Base-by-base conservation (phyloP, 2,113 vertebrate species). In the Diglossa brunneiventris region DNA sequence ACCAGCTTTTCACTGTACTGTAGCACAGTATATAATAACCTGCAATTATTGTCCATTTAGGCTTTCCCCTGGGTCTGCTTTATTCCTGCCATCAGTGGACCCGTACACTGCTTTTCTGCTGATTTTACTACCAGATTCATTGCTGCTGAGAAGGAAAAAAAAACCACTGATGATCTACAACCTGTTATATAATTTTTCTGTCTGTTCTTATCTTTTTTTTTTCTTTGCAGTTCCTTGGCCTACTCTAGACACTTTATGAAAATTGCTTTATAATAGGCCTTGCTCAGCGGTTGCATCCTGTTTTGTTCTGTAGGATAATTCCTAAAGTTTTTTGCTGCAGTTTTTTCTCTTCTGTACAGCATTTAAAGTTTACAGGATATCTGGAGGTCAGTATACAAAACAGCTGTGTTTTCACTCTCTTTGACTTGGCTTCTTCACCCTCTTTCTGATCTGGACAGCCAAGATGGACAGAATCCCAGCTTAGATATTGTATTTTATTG, bases 21-120 rank as follows among this genome's bases (percentile, higher is more conserved):
- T 91, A 97, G 96, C 97, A 90, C 37, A 96, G 91, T 97, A 96
- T 98, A 95, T 97, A 98, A 98, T 98, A 98, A 97, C 97, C 96
- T 97, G 97, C 96, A 98, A 98, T 98, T 98, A 98, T 98, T 98
- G 97, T 97, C 97, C 97, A 97, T 97, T 98, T 98, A 98, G 97
- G 90, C 83, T 96, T 96, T 98, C 98, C 97, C 98, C 37, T 79
- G 98, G 94, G 97, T 95, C 96, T 98, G 94, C 90, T 98, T 97
- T 97, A 97, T 97, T 97, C 94, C 39, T 92, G 92, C 89, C 84
- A 31, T 82, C 79, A 70, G 76, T 91, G 50, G 78, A 92, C 83
- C 49, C 22, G 6, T 85, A 81, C 50, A 81, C 63, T 35, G n/a
- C 86, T 46, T 92, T 98, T 97, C 96, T 96, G 94, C 96, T 98